Conservation (phyloP, 35 echinoderm and acorn worm species). For the Diadema setosum region DNA sequence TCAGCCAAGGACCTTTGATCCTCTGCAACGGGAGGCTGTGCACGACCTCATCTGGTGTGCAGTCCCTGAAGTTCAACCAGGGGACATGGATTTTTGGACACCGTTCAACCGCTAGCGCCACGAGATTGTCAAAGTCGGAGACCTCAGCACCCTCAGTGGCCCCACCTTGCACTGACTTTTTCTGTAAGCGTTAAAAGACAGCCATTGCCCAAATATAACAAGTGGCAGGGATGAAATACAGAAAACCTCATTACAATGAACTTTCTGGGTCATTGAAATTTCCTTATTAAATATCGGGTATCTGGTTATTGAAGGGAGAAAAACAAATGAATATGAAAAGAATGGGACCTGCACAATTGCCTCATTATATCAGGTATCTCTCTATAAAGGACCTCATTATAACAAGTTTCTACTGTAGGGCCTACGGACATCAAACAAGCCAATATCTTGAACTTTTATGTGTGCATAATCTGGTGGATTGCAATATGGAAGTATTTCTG, state of each 20-base stretch:
- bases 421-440: background rate
- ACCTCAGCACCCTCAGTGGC: background rate
- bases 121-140: background rate
- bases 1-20: too few relatives aligned
- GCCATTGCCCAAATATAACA: too few relatives aligned
- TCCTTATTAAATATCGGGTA: too few relatives aligned
- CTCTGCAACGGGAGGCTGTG: background rate
- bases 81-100: slow-evolving; percentile 7
- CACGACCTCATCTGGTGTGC: background rate
- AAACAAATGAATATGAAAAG: too few relatives aligned
- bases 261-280: too few relatives aligned
- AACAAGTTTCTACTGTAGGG: background rate
- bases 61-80: background rate
- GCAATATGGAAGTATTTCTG: background rate
- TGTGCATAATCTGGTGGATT: background rate
- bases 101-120: background rate
- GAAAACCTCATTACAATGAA: too few relatives aligned
- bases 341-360: too few relatives aligned
- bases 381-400: background rate
- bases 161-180: too few relatives aligned
- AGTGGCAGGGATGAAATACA: too few relatives aligned
- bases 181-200: too few relatives aligned
- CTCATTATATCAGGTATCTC: too few relatives aligned
- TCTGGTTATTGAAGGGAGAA: background rate
- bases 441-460: background rate